Evolutionary conservation across 1,140 invertebrate genomes (phyloP).

Genomic region (Pseudomyrmex concolor): DNA sequence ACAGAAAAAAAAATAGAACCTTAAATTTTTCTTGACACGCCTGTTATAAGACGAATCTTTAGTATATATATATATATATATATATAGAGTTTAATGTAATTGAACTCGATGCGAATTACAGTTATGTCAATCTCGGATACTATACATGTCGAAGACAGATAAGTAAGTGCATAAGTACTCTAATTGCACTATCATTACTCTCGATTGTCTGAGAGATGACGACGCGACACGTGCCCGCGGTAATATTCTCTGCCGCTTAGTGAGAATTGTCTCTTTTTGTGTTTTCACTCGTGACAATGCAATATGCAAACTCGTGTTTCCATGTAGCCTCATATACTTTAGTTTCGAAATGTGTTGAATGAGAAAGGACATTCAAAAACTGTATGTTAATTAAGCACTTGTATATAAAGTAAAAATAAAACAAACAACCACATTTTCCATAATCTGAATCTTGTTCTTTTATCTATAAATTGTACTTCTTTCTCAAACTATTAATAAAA

Average conservation of each 20-base stretch:
- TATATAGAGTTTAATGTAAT: neutral
- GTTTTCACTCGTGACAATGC: conserved; percentile 20
- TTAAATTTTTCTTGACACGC: conserved; percentile 14
- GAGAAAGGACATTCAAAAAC: too few species aligned
- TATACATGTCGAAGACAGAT: neutral
- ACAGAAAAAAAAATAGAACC: neutral
- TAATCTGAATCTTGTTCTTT: neutral
- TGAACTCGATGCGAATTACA: conserved; percentile 26
- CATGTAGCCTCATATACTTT: neutral
- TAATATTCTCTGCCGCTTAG: conserved; percentile 22
- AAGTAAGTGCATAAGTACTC: conserved; percentile 50
- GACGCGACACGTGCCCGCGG: neutral
- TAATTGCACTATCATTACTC: conserved; percentile 47
- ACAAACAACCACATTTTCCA: too few species aligned
- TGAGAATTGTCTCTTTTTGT: conserved; percentile 17
- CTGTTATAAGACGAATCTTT: conserved; percentile 6
- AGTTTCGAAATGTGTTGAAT: neutral
- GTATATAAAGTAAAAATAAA: too few species aligned
- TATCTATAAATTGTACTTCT: too few species aligned
- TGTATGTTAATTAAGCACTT: too few species aligned
- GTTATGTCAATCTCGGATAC: conserved; percentile 24
- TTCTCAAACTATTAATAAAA: too few species aligned
- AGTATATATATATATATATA: neutral
- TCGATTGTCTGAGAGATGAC: conserved; percentile 37
- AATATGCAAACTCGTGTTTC: neutral